A percentile compares a stretch with the other conserved stretches of the same genome.
phyloP scores from a whole-genome alignment of 2,797 vertebrate genomes.

The Sebastes steindachneri region DNA sequence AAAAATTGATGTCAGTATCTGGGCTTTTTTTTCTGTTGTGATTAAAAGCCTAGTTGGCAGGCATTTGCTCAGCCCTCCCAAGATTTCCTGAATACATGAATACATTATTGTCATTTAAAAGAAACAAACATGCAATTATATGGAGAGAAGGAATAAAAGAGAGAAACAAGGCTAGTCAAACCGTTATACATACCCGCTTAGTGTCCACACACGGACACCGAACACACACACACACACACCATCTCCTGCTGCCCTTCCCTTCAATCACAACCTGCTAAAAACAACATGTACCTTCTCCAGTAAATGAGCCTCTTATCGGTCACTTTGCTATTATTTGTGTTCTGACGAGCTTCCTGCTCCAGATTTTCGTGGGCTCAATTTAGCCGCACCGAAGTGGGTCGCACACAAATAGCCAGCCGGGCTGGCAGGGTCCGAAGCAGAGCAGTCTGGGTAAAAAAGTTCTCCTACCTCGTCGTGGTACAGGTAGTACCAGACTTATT shows the following conservation, averaged over 20 bases:
- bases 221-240: not conserved
- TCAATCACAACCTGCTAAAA: slow-evolving; percentile 25
- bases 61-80: slow-evolving; percentile 61
- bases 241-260: slow-evolving; percentile 14
- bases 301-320: slow-evolving; percentile 26
- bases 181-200: slow-evolving; percentile 15
- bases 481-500: not conserved
- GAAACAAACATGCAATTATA: slow-evolving; percentile 72
- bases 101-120: slow-evolving; percentile 78
- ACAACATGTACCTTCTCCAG: slow-evolving; percentile 20
- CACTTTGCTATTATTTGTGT: slow-evolving; percentile 42
- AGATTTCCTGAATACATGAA: slow-evolving; percentile 73
- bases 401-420: slow-evolving; percentile 17
- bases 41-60: slow-evolving; percentile 72
- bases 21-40: slow-evolving; percentile 46
- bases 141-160: slow-evolving; percentile 55
- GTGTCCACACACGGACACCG: not conserved
- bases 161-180: slow-evolving; percentile 40
- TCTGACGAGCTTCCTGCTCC: slow-evolving; percentile 49
- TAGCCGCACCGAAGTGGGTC: slow-evolving; percentile 54
- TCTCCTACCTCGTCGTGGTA: not conserved
- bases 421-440: slow-evolving; percentile 7
- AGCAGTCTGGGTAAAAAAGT: slow-evolving; percentile 4
- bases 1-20: slow-evolving; percentile 55
- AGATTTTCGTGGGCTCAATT: slow-evolving; percentile 47